Percentiles rank a stretch among this genome's conserved stretches.
Evolutionary conservation across 1,140 invertebrate species (phyloP).

Genomic region (Formica exsecta): DNA sequence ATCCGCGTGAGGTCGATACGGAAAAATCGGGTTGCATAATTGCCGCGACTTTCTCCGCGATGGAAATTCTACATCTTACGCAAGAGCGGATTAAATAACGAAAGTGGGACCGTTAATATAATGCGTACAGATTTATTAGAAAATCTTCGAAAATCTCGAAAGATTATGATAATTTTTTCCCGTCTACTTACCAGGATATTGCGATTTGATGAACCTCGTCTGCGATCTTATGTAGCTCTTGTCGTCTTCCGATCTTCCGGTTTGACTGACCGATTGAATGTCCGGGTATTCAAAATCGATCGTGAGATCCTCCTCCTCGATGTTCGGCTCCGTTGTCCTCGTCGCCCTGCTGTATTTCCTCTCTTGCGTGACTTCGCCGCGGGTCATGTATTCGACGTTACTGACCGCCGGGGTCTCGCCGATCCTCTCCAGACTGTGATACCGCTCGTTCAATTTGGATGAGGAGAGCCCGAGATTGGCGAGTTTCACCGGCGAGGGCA

Average conservation of each 20-base stretch:
- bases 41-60: conserved; percentile 41
- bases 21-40: conserved; percentile 46
- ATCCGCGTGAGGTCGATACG: conserved; percentile 16
- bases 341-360: conserved; percentile 85
- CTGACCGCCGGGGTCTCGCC: conserved; percentile 86
- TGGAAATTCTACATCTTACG: conserved; percentile 32
- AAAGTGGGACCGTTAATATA: background rate
- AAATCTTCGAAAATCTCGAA: background rate
- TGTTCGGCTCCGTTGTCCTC: conserved; percentile 85
- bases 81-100: conserved; percentile 34
- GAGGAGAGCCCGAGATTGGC: conserved; percentile 92
- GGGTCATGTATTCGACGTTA: conserved; percentile 87
- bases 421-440: conserved; percentile 93
- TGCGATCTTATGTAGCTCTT: conserved; percentile 88
- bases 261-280: conserved; percentile 88
- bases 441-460: conserved; percentile 93
- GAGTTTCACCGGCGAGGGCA: conserved; percentile 86
- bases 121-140: background rate
- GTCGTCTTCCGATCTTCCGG: conserved; percentile 89
- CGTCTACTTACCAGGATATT: conserved; percentile 90
- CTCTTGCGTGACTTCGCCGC: conserved; percentile 85
- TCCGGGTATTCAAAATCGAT: conserved; percentile 91
- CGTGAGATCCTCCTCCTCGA: conserved; percentile 87
- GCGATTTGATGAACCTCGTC: conserved; percentile 94
- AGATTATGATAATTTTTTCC: background rate